These are phyloP conservation scores for Leiothrix lutea DNA, from an alignment of 2,113 vertebrate genomes.

Conservation along the genomic window DNA sequence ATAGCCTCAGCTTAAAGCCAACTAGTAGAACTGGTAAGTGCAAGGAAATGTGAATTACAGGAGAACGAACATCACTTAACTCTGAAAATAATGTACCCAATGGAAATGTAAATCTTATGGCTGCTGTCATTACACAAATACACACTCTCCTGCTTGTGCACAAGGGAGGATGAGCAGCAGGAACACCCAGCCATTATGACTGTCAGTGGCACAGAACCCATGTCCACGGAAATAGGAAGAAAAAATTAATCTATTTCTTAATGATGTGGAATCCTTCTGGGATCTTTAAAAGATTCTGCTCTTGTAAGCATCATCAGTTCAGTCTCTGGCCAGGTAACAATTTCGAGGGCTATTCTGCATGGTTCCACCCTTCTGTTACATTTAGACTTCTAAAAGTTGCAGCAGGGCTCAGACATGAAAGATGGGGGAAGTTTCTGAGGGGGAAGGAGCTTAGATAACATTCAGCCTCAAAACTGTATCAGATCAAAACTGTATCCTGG, in stretches of 20 bases:
- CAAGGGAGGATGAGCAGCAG: background rate
- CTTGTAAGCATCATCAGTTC: background rate
- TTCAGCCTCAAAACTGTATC: background rate
- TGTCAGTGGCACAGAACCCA: background rate
- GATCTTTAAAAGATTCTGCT: background rate
- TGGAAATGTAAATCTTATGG: background rate
- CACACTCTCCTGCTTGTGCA: too few species aligned
- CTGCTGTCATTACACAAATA: background rate
- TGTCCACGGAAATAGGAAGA: background rate
- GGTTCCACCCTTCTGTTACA: background rate
- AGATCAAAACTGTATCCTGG: background rate
- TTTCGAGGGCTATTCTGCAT: background rate
- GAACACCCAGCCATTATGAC: background rate
- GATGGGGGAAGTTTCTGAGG: fast-evolving
- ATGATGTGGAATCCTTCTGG: background rate
- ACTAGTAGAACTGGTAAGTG: background rate
- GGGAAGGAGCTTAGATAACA: background rate
- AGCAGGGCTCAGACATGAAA: background rate
- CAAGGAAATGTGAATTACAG: background rate
- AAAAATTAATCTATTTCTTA: background rate
- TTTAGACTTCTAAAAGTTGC: background rate
- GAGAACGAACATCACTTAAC: background rate
- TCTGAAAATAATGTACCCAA: background rate
- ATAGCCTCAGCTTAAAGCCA: background rate
- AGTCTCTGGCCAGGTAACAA: background rate